Percentiles rank a stretch among this genome's conserved stretches.
phyloP scores from a whole-genome alignment of 2,888 invertebrate genomes.

The Tenodera sinensis region DNA sequence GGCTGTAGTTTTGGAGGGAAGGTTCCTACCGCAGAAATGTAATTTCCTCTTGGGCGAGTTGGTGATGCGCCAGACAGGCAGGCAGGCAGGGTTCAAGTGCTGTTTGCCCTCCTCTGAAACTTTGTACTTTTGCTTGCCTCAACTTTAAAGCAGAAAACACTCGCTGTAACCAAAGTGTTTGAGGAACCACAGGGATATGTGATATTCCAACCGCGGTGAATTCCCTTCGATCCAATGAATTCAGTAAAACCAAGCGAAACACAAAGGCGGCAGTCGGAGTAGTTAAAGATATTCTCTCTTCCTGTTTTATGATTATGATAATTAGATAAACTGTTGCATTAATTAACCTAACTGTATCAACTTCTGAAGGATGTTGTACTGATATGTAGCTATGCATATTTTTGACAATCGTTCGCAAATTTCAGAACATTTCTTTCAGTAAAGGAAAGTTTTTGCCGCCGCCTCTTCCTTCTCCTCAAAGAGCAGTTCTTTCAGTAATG shows the following conservation, averaged over 20 bases:
- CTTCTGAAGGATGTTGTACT: no score
- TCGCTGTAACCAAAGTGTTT: neutral
- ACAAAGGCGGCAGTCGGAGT: neutral
- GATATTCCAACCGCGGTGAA: neutral
- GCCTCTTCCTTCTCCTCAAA: no score
- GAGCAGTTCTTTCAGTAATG: no score
- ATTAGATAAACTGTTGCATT: neutral
- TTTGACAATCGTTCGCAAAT: no score
- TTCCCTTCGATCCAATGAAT: neutral
- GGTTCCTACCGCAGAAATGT: neutral
- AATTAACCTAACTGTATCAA: neutral
- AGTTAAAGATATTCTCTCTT: neutral
- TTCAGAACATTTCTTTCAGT: no score
- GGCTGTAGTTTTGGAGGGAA: neutral
- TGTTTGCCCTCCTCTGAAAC: neutral
- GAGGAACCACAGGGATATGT: neutral
- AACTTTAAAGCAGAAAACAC: neutral
- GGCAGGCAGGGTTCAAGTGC: neutral
- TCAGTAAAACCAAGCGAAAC: neutral
- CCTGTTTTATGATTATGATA: no score
- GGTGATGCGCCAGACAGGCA: neutral
- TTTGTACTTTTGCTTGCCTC: neutral
- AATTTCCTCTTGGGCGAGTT: neutral
- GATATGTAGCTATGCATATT: no score
- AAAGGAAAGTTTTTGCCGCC: no score